These are phyloP conservation scores for Sturnira hondurensis DNA, from an alignment of 2,113 vertebrate species.

Conservation along the genomic window DNA sequence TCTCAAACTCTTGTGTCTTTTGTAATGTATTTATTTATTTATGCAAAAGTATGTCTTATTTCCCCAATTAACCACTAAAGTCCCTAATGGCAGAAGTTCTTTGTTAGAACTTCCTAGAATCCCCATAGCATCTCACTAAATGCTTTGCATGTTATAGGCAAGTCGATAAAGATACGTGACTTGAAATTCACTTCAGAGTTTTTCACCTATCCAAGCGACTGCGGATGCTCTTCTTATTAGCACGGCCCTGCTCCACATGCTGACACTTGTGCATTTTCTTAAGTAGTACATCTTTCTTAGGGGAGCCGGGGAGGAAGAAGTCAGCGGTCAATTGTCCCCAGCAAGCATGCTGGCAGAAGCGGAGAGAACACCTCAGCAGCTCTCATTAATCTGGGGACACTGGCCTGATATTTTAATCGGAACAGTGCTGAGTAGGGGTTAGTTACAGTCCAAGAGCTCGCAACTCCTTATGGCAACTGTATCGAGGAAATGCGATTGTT, in stretches of 20 bases:
- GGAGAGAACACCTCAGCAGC: background rate
- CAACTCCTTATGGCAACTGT: background rate
- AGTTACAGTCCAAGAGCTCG: background rate
- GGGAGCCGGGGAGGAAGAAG: background rate
- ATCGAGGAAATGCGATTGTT: background rate
- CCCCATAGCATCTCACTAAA: background rate
- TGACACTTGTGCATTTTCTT: background rate
- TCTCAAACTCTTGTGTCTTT: background rate
- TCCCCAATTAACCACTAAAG: background rate
- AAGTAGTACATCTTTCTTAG: constrained; percentile 25
- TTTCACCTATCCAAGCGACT: background rate
- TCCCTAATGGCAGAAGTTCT: background rate
- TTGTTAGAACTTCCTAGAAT: background rate
- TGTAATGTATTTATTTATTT: background rate
- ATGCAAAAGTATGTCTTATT: background rate
- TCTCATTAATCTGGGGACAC: background rate
- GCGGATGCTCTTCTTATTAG: background rate
- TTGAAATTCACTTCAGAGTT: background rate
- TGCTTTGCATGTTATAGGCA: background rate
- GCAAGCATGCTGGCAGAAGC: background rate
- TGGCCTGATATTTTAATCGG: background rate
- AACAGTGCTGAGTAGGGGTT: background rate
- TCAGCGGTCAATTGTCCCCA: background rate
- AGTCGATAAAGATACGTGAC: background rate
- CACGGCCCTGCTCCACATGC: background rate